A percentile compares a stretch with the other conserved stretches of the same genome.
phyloP scores from a whole-genome alignment of 2,797 vertebrate genomes.

The Nannoperca australis region DNA sequence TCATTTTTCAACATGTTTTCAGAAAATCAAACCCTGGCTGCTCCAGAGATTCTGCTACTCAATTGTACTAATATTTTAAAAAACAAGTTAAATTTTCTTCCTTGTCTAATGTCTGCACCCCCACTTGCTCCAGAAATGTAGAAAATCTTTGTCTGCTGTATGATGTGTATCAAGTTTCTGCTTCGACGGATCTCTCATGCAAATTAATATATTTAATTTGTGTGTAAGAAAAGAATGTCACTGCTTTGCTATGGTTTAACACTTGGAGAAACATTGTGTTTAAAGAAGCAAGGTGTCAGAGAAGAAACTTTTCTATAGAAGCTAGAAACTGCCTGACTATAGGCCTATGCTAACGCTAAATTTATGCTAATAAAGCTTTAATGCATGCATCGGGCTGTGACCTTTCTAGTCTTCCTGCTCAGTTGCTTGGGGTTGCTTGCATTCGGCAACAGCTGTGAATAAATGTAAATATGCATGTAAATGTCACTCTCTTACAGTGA shows the following conservation, averaged over 20 bases:
- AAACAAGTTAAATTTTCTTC: neutral
- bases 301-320: neutral
- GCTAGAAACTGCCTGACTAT: neutral
- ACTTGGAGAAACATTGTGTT: neutral
- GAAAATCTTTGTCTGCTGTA: neutral
- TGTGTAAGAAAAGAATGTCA: neutral
- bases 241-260: neutral
- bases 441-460: conserved; percentile 78
- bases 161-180: neutral
- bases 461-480: conserved; percentile 85
- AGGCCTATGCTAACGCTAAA: conserved; percentile 30
- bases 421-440: conserved; percentile 63
- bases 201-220: neutral
- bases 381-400: conserved; percentile 63
- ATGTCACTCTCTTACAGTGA: conserved; percentile 74
- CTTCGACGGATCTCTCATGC: neutral
- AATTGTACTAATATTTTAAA: neutral
- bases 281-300: neutral
- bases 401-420: conserved; percentile 69
- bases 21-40: neutral
- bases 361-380: conserved; percentile 57
- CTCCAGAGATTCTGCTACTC: neutral
- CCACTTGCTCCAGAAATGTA: no score
- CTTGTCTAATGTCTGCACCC: neutral
- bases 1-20: neutral